Evolutionary conservation across 2,888 invertebrate genomes (phyloP).

Genomic region (Morpho achilles): DNA sequence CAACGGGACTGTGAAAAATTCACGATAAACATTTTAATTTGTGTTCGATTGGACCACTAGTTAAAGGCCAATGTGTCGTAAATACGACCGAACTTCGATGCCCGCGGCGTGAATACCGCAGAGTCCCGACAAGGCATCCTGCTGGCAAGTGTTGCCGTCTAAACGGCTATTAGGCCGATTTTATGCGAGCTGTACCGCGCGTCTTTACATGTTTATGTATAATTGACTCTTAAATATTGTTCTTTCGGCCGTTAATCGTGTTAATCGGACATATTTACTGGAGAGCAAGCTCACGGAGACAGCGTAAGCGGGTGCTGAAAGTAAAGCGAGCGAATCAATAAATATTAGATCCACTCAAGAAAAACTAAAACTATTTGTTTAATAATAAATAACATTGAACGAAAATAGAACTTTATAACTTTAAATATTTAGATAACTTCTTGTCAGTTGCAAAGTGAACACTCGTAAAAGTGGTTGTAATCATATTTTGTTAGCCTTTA

Average conservation of each 20-base stretch:
- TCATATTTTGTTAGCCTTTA: no score
- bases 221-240: conserved; percentile 72
- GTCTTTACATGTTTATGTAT: conserved; percentile 63
- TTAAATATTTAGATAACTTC: no score
- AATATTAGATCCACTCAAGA: conserved; percentile 14
- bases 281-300: conserved; percentile 35
- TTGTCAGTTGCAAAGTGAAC: no score
- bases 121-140: conserved; percentile 57
- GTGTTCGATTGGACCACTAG: conserved; percentile 52
- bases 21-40: conserved; percentile 52
- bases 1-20: neutral
- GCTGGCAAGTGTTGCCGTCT: conserved; percentile 63
- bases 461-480: no score
- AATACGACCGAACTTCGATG: conserved; percentile 45
- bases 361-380: no score
- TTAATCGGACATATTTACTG: conserved; percentile 67
- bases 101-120: conserved; percentile 49
- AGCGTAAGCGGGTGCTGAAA: conserved; percentile 22
- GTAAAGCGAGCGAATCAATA: conserved; percentile 13
- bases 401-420: no score
- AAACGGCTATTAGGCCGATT: conserved; percentile 64
- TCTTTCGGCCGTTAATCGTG: conserved; percentile 64
- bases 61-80: conserved; percentile 47
- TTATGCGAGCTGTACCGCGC: conserved; percentile 60
- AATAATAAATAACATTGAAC: no score